Percentiles rank a stretch among this genome's conserved stretches.
Conservation (phyloP, 2,888 invertebrate species). For the Rhodophaea formosa region DNA sequence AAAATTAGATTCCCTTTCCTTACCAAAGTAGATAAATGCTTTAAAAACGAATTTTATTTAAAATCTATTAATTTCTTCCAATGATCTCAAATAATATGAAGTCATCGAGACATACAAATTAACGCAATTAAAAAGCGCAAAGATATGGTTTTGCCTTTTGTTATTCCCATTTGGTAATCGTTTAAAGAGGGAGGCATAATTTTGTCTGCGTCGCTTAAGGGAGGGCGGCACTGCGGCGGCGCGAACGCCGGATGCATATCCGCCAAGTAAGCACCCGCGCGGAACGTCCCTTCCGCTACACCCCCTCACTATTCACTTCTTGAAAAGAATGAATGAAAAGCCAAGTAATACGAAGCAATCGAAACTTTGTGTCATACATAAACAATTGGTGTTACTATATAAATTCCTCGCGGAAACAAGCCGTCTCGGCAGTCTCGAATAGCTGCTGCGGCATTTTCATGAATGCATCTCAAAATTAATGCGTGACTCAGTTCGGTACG, state of each 20-base stretch:
- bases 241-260: conserved; percentile 77
- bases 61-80: no score
- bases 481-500: conserved; percentile 18
- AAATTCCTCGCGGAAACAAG: conserved; percentile 5
- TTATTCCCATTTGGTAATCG: not conserved
- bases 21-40: no score
- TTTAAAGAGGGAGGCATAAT: conserved; percentile 42
- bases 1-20: no score
- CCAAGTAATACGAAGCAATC: conserved; percentile 32
- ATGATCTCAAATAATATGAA: no score
- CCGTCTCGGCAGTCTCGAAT: conserved; percentile 7
- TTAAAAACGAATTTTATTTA: no score
- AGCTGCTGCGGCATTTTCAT: conserved; percentile 11
- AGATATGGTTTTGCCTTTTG: no score
- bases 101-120: no score
- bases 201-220: conserved; percentile 39
- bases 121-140: no score
- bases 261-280: conserved; percentile 69
- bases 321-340: conserved; percentile 48
- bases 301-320: conserved; percentile 62
- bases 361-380: not conserved
- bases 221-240: conserved; percentile 51
- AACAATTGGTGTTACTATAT: not conserved
- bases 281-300: conserved; percentile 76
- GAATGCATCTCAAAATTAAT: conserved; percentile 18